phyloP scores from a whole-genome alignment of 2,888 invertebrate genomes.

The Oscheius sp. region DNA sequence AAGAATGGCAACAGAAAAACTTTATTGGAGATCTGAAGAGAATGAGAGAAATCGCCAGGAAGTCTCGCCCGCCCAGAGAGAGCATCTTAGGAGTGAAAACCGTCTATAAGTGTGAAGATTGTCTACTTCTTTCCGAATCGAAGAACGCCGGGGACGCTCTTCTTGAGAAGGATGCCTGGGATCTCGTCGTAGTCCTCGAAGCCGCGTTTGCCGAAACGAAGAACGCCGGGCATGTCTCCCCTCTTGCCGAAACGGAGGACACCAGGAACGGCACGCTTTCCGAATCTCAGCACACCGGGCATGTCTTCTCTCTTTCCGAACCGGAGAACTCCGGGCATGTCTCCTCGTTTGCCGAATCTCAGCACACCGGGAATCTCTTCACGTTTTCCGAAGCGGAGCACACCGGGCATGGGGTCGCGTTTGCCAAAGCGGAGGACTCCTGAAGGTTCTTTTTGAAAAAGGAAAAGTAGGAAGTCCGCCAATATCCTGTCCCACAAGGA shows the following conservation, averaged over 20 bases:
- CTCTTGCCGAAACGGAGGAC: conserved; percentile 54
- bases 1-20: conserved; percentile 27
- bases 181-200: conserved; percentile 40
- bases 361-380: conserved; percentile 57
- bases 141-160: conserved; percentile 50
- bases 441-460: conserved; percentile 38
- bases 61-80: conserved; percentile 33
- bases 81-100: conserved; percentile 23
- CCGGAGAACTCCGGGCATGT: conserved; percentile 49
- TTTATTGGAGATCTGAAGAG: conserved; percentile 32
- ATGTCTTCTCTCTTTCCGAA: conserved; percentile 49
- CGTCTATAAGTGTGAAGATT: conserved; percentile 2
- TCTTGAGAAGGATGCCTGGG: conserved; percentile 47
- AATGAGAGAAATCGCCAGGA: conserved; percentile 24
- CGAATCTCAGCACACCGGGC: conserved; percentile 41
- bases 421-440: conserved; percentile 41
- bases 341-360: conserved; percentile 46
- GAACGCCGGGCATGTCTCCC: conserved; percentile 47
- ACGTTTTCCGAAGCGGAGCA: conserved; percentile 60
- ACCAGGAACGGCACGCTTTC: neutral
- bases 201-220: conserved; percentile 54
- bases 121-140: conserved; percentile 54
- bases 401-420: conserved; percentile 46
- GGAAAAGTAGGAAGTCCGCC: neutral
- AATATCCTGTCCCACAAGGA: conserved; percentile 35